A percentile compares a stretch with the other conserved stretches of the same genome.
phyloP scores from a whole-genome alignment of 1,140 invertebrate species.

The Drosophila mauritiana region DNA sequence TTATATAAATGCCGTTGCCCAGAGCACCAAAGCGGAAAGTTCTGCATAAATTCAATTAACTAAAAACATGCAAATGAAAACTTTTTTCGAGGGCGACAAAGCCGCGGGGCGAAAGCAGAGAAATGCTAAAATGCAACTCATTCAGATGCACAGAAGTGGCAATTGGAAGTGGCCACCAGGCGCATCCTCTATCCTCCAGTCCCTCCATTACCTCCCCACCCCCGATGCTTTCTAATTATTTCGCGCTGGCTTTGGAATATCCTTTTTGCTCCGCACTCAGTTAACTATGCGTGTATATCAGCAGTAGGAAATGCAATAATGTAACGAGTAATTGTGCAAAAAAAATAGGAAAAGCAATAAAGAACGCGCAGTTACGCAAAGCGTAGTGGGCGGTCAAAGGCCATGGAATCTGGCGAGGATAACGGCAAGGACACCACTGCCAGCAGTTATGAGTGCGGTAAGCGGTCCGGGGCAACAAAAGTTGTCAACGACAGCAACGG shows the following conservation, averaged over 20 bases:
- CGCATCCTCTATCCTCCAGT: not conserved
- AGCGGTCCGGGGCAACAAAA: constrained; percentile 56
- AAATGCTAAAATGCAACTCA: constrained; percentile 56
- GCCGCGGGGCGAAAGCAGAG: constrained; percentile 25
- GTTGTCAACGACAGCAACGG: constrained; percentile 77
- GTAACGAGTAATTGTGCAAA: constrained; percentile 81
- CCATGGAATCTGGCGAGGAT: constrained; percentile 73
- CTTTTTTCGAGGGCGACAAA: constrained; percentile 61
- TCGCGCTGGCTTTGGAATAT: constrained; percentile 28
- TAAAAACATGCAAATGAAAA: constrained; percentile 82
- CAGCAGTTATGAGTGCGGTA: constrained; percentile 59
- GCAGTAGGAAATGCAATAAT: constrained; percentile 79
- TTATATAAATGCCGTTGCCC: constrained; percentile 66
- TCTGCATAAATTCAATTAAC: constrained; percentile 81
- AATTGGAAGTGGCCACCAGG: constrained; percentile 37
- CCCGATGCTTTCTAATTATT: constrained; percentile 79
- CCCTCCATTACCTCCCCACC: not conserved
- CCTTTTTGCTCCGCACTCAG: constrained; percentile 25
- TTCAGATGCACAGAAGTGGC: constrained; percentile 60
- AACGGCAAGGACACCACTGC: constrained; percentile 56
- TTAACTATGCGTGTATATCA: constrained; percentile 75
- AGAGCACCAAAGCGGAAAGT: constrained; percentile 67
- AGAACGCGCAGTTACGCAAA: constrained; percentile 68
- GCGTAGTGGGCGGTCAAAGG: constrained; percentile 30
- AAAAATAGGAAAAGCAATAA: constrained; percentile 56